Percentiles rank a stretch among this genome's conserved stretches.
Conservation (phyloP, 2,888 invertebrate species). For the Limnephilus marmoratus region DNA sequence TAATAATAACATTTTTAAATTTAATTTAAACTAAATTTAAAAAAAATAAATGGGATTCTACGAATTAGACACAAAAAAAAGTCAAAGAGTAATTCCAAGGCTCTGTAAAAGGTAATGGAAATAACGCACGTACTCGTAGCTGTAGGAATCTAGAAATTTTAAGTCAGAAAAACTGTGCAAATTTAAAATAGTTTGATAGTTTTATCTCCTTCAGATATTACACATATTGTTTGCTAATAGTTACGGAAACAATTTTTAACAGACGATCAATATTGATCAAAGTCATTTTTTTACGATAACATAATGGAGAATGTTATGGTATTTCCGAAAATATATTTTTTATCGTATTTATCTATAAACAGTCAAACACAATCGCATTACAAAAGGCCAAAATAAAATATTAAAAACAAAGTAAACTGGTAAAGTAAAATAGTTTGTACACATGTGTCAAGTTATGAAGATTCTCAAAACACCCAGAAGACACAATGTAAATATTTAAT, state of each 20-base stretch:
- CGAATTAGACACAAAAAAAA: too few relatives aligned
- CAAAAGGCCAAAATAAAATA: not conserved
- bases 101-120: too few relatives aligned
- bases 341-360: not conserved
- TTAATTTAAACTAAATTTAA: too few relatives aligned
- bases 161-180: not conserved
- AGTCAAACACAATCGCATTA: not conserved
- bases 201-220: not conserved
- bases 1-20: too few relatives aligned
- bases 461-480: not conserved
- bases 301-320: not conserved
- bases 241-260: too few relatives aligned
- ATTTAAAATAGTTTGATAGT: not conserved
- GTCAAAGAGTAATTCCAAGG: too few relatives aligned
- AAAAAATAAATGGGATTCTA: too few relatives aligned
- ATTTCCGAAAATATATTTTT: not conserved
- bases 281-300: too few relatives aligned
- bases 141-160: not conserved
- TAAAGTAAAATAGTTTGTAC: too few relatives aligned
- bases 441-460: not conserved
- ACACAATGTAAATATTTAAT: not conserved
- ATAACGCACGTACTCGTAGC: too few relatives aligned
- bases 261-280: too few relatives aligned
- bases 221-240: not conserved
- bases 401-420: not conserved